Base-by-base conservation (phyloP, 2,888 invertebrate genomes). In the Ennomos quercinarius region DNA sequence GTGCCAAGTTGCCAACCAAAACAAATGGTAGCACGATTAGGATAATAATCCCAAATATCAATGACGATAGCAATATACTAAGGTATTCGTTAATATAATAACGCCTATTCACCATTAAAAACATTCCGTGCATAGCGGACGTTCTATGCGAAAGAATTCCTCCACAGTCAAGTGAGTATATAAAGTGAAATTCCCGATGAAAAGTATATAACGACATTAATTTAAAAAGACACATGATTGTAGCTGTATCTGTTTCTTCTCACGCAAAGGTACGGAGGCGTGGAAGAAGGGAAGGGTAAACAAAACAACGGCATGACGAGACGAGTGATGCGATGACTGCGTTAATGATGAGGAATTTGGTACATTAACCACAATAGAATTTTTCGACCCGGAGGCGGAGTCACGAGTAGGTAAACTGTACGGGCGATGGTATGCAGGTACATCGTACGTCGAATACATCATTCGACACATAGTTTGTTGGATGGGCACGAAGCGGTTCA, bases 281-380 rank as follows among this genome's bases (percentile, higher is more conserved):
- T 75, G 67, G 72, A 76, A 75, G 73, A 78, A 80, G 80, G 80
- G 79, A 77, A 76, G 71, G 74, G 76, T 74, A 81, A 83, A 84
- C 80, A 83, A 78, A 76, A 77, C 76, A 71, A 74, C 70, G 74
- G 72, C 70, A 78, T 74, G 78, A 76, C 79, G 78, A 80, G 77
- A 76, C 79, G 78, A 80, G 77, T 78, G 78, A 78, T 80, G 76
- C 77, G 79, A 79, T 81, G 82, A 78, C 78, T 77, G 80, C 78
- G 83, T 83, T 87, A 87, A 87, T 86, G 85, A 87, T 83, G 84
- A 83, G 84, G 88, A 88, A 90, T 91, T 89, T 83, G 86, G 90
- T 89, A 89, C 87, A 85, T 85, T 86, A 88, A 86, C 85, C 87
- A 90, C 91, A 87, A 88, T 89, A 90, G 87, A 89, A 87, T 89